Evolutionary conservation across 2,797 vertebrate species (phyloP).

Genomic region (Tenualosa thibaudeaui): DNA sequence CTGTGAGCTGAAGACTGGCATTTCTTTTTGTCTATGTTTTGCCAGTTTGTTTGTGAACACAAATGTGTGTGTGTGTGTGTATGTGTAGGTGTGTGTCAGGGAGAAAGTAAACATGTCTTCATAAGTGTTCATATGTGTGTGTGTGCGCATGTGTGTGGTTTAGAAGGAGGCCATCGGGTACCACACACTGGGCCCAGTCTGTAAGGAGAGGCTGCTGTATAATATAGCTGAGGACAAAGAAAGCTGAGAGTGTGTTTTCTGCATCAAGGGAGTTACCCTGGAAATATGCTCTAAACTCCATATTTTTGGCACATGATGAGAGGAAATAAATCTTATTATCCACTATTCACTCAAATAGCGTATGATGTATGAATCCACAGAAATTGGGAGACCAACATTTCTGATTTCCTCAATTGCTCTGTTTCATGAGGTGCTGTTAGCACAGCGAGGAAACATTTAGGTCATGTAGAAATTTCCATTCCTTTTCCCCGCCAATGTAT

Average conservation of each 20-base stretch:
- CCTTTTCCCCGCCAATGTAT: not conserved
- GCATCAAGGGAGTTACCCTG: not conserved
- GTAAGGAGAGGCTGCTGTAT: not conserved
- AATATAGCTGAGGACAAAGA: not conserved
- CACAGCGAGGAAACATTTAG: not conserved
- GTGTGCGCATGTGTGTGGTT: not conserved
- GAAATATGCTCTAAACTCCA: not conserved
- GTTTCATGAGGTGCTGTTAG: not conserved
- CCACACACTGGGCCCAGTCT: constrained; percentile 11
- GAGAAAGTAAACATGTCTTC: too few species aligned
- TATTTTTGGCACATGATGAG: not conserved
- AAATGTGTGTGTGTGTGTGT: too few species aligned
- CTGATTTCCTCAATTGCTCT: too few species aligned
- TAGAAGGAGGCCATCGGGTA: constrained; percentile 2
- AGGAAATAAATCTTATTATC: not conserved
- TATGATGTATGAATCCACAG: too few species aligned
- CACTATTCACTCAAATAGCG: not conserved
- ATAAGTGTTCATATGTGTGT: constrained; percentile 8
- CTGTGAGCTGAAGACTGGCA: not conserved
- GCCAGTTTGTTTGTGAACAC: too few species aligned
- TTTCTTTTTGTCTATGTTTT: not conserved
- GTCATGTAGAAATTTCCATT: not conserved
- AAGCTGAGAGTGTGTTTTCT: not conserved
- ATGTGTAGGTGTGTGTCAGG: not conserved
- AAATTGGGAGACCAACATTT: too few species aligned